These are phyloP conservation scores for Hypothenemus hampei DNA, from an alignment of 1,140 invertebrate species.

Conservation along the genomic window DNA sequence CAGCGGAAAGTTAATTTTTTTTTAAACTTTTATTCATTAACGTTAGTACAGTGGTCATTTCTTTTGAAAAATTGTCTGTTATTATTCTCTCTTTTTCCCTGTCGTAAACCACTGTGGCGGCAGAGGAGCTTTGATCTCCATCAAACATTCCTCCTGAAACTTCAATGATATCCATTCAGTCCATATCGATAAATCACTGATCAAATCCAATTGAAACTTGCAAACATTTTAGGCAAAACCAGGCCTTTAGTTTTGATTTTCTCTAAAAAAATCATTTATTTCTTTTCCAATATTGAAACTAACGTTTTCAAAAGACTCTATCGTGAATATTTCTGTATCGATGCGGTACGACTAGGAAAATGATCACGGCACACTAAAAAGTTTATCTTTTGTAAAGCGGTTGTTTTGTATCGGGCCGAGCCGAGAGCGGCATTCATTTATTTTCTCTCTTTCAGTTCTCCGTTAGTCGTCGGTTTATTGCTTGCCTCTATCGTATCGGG, in stretches of 20 bases:
- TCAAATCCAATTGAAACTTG: background rate
- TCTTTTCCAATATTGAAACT: too few relatives aligned
- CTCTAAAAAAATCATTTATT: too few relatives aligned
- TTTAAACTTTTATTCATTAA: too few relatives aligned
- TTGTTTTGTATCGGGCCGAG: constrained; percentile 34
- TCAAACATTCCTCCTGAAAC: constrained; percentile 39
- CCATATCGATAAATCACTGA: constrained; percentile 24
- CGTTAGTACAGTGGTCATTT: too few relatives aligned
- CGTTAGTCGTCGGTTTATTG: constrained; percentile 28
- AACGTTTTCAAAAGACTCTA: too few relatives aligned
- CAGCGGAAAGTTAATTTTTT: too few relatives aligned
- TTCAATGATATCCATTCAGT: constrained; percentile 32
- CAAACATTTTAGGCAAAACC: too few relatives aligned
- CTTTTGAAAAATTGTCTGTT: too few relatives aligned
- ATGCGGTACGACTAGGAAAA: constrained; percentile 15
- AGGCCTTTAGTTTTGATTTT: background rate
- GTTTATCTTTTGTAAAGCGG: constrained; percentile 39
- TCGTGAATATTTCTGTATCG: too few relatives aligned
- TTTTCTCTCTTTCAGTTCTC: constrained; percentile 27
- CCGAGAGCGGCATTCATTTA: constrained; percentile 37
- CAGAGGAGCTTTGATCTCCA: constrained; percentile 35
- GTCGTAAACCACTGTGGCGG: constrained; percentile 21
- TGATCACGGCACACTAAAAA: constrained; percentile 34
- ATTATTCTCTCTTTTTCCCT: too few relatives aligned
- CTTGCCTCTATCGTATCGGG: constrained; percentile 22